phyloP scores from a whole-genome alignment of 2,797 vertebrate genomes.

The Rhabdophis nuchalis region DNA sequence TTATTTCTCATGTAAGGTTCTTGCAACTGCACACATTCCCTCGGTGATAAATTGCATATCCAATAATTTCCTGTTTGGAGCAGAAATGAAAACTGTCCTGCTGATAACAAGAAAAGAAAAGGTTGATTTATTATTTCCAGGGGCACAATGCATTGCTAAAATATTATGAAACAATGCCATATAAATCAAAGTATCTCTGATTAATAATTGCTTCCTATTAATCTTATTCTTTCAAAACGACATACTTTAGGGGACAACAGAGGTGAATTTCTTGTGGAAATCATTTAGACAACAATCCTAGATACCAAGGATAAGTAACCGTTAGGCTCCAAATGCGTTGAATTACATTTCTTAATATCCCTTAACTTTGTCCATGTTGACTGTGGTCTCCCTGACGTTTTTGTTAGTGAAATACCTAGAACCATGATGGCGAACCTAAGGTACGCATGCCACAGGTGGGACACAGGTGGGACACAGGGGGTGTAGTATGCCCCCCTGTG shows the following conservation, averaged over 20 bases:
- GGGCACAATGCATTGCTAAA: conserved; percentile 28
- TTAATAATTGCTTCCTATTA: not conserved
- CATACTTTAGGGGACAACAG: not conserved
- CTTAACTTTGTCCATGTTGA: not conserved
- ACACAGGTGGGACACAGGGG: too few relatives aligned
- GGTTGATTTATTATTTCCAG: conserved; percentile 38
- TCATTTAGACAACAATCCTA: not conserved
- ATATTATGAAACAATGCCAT: conserved; percentile 22
- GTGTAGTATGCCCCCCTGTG: too few relatives aligned
- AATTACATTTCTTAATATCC: not conserved
- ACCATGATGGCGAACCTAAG: too few relatives aligned
- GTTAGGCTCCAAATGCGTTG: not conserved
- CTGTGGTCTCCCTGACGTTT: not conserved
- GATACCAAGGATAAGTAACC: not conserved
- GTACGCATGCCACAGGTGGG: too few relatives aligned
- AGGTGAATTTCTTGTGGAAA: not conserved
- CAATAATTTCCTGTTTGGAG: conserved; percentile 30
- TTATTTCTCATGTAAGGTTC: conserved; percentile 41
- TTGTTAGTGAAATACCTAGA: not conserved
- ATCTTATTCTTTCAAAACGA: not conserved
- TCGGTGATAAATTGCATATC: conserved; percentile 40
- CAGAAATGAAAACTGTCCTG: conserved; percentile 27
- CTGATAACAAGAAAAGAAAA: conserved; percentile 23
- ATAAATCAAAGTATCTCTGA: conserved; percentile 15
- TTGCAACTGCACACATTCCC: conserved; percentile 13